Percentiles rank a stretch among this genome's conserved stretches.
Conservation (phyloP, 2,888 invertebrate genomes). For the Merodon equestris region DNA sequence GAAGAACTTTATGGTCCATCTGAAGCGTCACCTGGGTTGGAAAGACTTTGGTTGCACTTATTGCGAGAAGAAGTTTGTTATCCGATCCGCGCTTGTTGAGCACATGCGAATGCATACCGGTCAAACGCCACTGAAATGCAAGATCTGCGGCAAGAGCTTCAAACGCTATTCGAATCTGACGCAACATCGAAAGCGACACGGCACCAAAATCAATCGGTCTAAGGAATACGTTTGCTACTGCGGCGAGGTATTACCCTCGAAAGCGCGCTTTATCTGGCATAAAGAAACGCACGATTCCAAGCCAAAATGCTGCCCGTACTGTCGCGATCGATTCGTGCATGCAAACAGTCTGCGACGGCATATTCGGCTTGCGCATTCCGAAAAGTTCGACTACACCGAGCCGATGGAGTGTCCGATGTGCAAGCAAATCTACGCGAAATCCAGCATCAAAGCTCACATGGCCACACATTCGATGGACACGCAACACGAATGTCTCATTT, state of each 20-base stretch:
- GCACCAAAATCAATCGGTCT: slow-evolving; percentile 84
- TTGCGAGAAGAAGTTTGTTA: slow-evolving; percentile 90
- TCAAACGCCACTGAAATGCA: slow-evolving; percentile 89
- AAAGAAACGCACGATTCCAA: slow-evolving; percentile 90
- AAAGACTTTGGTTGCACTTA: slow-evolving; percentile 86
- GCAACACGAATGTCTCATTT: slow-evolving; percentile 90
- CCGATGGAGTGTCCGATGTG: slow-evolving; percentile 86
- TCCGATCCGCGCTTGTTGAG: slow-evolving; percentile 89
- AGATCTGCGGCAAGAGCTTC: slow-evolving; percentile 88
- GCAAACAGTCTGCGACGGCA: slow-evolving; percentile 90
- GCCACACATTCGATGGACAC: slow-evolving; percentile 87
- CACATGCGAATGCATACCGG: slow-evolving; percentile 92
- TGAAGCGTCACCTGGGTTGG: slow-evolving; percentile 89
- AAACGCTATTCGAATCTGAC: slow-evolving; percentile 90
- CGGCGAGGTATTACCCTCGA: slow-evolving; percentile 90
- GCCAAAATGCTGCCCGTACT: slow-evolving; percentile 90
- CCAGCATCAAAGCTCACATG: slow-evolving; percentile 89
- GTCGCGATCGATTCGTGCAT: slow-evolving; percentile 93
- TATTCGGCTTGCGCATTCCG: slow-evolving; percentile 89
- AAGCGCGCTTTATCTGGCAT: slow-evolving; percentile 91
- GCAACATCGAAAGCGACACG: slow-evolving; percentile 90
- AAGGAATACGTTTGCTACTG: slow-evolving; percentile 89
- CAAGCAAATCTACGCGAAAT: slow-evolving; percentile 84
- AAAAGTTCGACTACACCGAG: slow-evolving; percentile 84
- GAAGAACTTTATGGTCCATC: slow-evolving; percentile 87